Evolutionary conservation across 2,888 invertebrate species (phyloP), one percentile per base, ranked within the genome.

Genomic region (Chouioia cunea): DNA sequence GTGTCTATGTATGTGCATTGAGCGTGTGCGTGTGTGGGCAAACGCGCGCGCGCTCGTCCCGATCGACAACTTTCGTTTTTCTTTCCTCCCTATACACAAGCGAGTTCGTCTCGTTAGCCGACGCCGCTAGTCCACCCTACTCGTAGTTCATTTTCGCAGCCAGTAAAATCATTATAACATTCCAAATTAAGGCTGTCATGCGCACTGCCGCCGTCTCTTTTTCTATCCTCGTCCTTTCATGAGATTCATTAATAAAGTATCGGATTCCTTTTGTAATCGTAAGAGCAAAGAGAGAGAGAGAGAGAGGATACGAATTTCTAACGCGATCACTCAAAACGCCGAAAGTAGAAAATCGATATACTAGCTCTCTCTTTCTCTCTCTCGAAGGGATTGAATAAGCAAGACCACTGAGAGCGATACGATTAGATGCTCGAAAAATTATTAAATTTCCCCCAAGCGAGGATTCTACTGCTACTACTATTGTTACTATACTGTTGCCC

Each of bases 11-110:
- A 16, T 6, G 48, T 6, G 50, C 14, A 50, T 6, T 16, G 48
- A n/a, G n/a, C 16, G 57, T 43, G 20, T 22, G 36, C 16, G 14
- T 43, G 10, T 15, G 14, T 15, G 36, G 52, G 20, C 52, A 6
- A 6, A 36, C 27, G 64, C 57, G 64, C 58, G 57, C 63, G 77
- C 76, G 75, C 74, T 1, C 76, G 79, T 76, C 77, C 77, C 77
- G 74, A 76, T 78, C 79, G 77, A 77, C 79, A 79, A 83, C 78
- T 81, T 79, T 80, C 77, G 76, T 77, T 78, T 79, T 81, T 79
- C 79, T 81, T 80, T 79, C 78, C 77, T 76, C 75, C 71, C 77
- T 76, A 73, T 77, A 12, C 22, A 3, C 15, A 4, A 58, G 50
- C 36, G 15, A 48, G 36, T 10, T 36, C 36, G 36, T 52, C 56